Conservation (phyloP, 2,113 vertebrate genomes). For the Piaya cayana region DNA sequence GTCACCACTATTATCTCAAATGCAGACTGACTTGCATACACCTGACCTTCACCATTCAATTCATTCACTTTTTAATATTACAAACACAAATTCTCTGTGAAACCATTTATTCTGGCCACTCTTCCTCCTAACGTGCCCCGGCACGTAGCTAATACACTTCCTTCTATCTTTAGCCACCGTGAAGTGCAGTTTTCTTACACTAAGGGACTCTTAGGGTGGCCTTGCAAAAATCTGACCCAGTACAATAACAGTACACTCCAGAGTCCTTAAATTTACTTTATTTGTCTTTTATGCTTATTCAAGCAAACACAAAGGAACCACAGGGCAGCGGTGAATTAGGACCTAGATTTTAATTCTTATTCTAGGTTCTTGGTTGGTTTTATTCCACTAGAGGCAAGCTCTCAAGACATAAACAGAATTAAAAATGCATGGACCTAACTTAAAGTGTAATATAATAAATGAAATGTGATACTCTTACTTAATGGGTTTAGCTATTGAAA, state of each 20-base stretch:
- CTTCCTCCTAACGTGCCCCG: neutral
- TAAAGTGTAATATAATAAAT: slow-evolving; percentile 49
- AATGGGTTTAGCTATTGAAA: slow-evolving; percentile 15
- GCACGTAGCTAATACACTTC: neutral
- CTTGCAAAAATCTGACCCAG: neutral
- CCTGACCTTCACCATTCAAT: neutral
- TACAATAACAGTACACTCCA: neutral
- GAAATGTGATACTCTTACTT: slow-evolving; percentile 42
- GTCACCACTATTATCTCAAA: neutral
- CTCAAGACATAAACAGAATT: slow-evolving; percentile 52
- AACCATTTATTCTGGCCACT: neutral
- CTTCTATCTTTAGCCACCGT: neutral
- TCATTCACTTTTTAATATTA: too few species aligned
- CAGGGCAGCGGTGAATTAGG: neutral
- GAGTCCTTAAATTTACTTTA: neutral
- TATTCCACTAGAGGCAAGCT: slow-evolving; percentile 35
- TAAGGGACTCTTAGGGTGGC: neutral
- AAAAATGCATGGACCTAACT: slow-evolving; percentile 52
- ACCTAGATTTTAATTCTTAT: slow-evolving; percentile 11
- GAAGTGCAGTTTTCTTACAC: neutral
- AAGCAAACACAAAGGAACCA: slow-evolving; percentile 25
- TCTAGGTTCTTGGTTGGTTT: slow-evolving; percentile 42
- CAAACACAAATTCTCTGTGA: neutral
- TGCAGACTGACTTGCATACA: neutral
- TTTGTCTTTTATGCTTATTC: slow-evolving; percentile 1